phyloP scores from a whole-genome alignment of 2,797 vertebrate genomes.

The Microctenopoma steveboyesi region DNA sequence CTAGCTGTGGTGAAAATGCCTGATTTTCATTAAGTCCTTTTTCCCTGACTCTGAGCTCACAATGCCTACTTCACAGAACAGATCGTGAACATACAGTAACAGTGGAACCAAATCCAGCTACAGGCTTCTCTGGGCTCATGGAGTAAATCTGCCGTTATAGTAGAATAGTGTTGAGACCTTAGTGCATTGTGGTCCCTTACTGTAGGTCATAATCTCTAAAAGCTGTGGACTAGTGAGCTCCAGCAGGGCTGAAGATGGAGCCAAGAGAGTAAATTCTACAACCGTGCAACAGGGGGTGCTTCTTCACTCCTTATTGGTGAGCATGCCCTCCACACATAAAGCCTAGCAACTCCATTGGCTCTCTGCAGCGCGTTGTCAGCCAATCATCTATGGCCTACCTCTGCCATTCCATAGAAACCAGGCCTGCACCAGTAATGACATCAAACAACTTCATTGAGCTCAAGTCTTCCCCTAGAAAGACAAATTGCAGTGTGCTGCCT shows the following conservation, averaged over 20 bases:
- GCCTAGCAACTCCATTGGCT: conserved; percentile 68
- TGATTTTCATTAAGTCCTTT: conserved; percentile 60
- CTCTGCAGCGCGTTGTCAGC: conserved; percentile 50
- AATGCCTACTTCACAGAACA: conserved; percentile 52
- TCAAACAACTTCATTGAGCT: conserved; percentile 54
- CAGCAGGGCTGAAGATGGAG: conserved; percentile 64
- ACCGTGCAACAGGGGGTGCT: conserved; percentile 74
- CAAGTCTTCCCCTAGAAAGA: conserved; percentile 50
- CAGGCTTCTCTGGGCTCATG: conserved; percentile 59
- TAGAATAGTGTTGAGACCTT: conserved; percentile 63
- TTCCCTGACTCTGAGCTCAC: conserved; percentile 40
- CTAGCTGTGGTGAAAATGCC: conserved; percentile 47
- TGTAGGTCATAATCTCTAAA: conserved; percentile 74
- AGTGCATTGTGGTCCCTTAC: conserved; percentile 55
- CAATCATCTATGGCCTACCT: conserved; percentile 61
- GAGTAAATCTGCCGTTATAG: conserved; percentile 67
- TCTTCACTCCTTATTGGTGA: conserved; percentile 71
- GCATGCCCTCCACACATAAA: conserved; percentile 51
- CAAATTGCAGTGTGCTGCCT: not conserved
- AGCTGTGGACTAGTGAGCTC: conserved; percentile 60
- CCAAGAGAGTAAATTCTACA: conserved; percentile 70
- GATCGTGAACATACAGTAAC: conserved; percentile 50
- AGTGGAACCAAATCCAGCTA: conserved; percentile 58
- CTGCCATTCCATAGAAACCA: conserved; percentile 77
- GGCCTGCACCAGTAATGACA: conserved; percentile 69